Percentiles rank a stretch among this genome's conserved stretches.
Evolutionary conservation across 2,113 vertebrate species (phyloP).

Genomic region (Lepidothrix coronata): DNA sequence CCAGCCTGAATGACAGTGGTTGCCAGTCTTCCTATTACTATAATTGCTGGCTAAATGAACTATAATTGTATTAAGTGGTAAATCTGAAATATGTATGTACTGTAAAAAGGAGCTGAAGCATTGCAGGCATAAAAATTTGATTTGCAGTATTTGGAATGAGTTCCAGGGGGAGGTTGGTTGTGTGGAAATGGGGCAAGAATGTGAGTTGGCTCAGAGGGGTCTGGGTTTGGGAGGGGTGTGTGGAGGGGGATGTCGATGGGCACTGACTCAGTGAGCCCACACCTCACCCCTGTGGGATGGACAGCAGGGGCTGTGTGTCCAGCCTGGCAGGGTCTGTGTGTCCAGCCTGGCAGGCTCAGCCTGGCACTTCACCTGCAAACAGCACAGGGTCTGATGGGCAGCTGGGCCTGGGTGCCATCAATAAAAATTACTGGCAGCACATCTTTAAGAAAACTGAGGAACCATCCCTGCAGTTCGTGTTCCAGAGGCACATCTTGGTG

Average conservation of each 20-base stretch:
- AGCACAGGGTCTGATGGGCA: accelerated
- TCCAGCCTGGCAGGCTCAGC: neutral
- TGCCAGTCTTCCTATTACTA: constrained; percentile 77
- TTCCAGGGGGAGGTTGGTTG: neutral
- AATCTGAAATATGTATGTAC: constrained; percentile 73
- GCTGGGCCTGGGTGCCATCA: neutral
- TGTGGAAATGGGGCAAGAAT: neutral
- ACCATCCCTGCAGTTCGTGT: neutral
- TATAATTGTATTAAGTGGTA: constrained; percentile 79
- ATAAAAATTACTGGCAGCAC: neutral
- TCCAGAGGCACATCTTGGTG: neutral
- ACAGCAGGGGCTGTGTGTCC: neutral
- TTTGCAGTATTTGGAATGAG: constrained; percentile 49
- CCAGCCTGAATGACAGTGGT: constrained; percentile 65
- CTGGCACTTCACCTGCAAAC: neutral
- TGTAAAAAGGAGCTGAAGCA: constrained; percentile 66
- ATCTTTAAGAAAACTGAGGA: neutral
- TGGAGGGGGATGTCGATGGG: neutral
- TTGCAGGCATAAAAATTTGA: constrained; percentile 50
- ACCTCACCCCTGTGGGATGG: accelerated
- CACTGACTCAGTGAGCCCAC: neutral
- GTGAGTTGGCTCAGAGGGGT: neutral
- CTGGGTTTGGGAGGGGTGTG: neutral
- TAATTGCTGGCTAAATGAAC: constrained; percentile 79
- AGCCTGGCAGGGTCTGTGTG: neutral